Conservation (phyloP, 2,888 invertebrate species). For the Hirtodrosophila duncani region DNA sequence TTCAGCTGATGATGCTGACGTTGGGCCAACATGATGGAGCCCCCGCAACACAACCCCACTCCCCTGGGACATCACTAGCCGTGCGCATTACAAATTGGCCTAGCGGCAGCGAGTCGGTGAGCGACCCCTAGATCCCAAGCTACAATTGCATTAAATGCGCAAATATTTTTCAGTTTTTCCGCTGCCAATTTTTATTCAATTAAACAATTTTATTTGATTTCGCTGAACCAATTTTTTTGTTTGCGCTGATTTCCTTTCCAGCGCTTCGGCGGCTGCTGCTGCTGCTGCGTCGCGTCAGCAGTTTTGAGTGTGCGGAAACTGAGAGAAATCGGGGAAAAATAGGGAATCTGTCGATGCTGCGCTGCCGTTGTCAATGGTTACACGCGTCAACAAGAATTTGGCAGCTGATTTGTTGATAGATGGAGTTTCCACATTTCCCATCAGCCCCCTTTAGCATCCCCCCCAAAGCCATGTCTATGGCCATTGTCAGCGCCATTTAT, state of each 20-base stretch:
- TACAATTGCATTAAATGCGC: constrained; percentile 64
- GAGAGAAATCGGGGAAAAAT: neutral
- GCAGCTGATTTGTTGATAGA: constrained; percentile 71
- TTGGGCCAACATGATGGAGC: neutral
- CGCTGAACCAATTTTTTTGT: constrained; percentile 31
- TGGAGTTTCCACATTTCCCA: constrained; percentile 47
- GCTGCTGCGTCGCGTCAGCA: constrained; percentile 22
- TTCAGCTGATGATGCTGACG: constrained; percentile 10
- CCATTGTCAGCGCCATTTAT: constrained; percentile 70
- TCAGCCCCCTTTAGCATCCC: neutral
- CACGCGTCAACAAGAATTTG: constrained; percentile 72
- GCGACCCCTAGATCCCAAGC: constrained; percentile 25
- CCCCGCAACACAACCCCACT: neutral
- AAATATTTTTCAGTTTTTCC: constrained; percentile 65
- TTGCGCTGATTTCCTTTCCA: constrained; percentile 18
- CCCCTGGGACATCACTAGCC: neutral
- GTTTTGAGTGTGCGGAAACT: constrained; percentile 24
- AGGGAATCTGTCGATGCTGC: neutral
- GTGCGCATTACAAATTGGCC: constrained; percentile 43
- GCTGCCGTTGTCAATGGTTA: constrained; percentile 60
- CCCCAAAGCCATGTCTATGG: constrained; percentile 9
- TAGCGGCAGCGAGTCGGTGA: constrained; percentile 4
- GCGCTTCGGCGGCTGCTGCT: constrained; percentile 2
- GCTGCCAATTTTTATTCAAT: constrained; percentile 68
- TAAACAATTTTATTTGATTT: constrained; percentile 72